phyloP scores from a whole-genome alignment of 1,140 invertebrate genomes.

The Drosophila biarmipes region DNA sequence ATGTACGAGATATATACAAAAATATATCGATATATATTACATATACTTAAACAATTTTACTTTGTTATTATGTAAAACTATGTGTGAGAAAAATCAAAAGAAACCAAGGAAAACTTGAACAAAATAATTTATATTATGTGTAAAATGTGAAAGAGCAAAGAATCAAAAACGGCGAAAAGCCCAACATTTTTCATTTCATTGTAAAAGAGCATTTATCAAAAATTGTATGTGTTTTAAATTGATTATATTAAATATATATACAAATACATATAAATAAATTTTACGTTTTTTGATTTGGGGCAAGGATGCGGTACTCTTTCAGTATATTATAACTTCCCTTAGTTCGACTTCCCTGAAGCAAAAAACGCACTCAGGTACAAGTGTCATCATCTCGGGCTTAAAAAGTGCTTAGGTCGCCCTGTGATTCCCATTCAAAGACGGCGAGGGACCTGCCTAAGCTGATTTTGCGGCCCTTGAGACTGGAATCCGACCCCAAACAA shows the following conservation, averaged over 20 bases:
- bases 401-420: conserved; percentile 44
- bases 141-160: conserved; percentile 69
- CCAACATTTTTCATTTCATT: conserved; percentile 71
- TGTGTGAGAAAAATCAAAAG: conserved; percentile 43
- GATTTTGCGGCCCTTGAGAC: conserved; percentile 68
- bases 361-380: conserved; percentile 24
- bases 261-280: conserved; percentile 72
- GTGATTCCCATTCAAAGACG: conserved; percentile 46
- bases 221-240: conserved; percentile 83
- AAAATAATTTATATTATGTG: conserved; percentile 55
- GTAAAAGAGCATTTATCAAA: conserved; percentile 83
- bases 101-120: conserved; percentile 33
- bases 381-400: conserved; percentile 68
- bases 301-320: neutral
- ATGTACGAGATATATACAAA: conserved; percentile 48
- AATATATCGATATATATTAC: conserved; percentile 71
- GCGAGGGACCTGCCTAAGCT: conserved; percentile 53
- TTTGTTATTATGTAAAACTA: conserved; percentile 61
- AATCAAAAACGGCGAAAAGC: conserved; percentile 34
- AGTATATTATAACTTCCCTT: neutral
- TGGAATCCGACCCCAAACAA: neutral
- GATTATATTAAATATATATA: conserved; percentile 83
- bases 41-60: conserved; percentile 64
- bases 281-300: conserved; percentile 41
- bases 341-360: conserved; percentile 7